Base-by-base conservation (phyloP, 2,888 invertebrate species). In the Drepana falcataria region DNA sequence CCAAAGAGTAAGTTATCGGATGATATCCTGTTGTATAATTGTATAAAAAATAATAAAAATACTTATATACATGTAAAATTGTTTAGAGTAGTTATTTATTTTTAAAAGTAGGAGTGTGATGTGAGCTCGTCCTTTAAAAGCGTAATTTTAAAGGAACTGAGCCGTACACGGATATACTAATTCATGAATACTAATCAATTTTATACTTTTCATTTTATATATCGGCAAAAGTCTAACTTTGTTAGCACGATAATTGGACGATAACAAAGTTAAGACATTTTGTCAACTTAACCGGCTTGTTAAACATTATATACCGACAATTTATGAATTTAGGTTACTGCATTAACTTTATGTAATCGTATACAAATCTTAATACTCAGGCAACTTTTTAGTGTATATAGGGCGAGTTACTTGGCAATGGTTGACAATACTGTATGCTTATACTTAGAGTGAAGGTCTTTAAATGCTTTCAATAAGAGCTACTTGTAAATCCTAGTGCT, bases 11-110 rank as follows among this genome's bases (percentile, higher is more conserved):
- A 84, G 83, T 83, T 81, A 87, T 83, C 77, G 78, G 81, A 78
- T 80, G 78, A 81, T 75, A 81, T 66, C 79, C 78, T 81, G 84
- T 85, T 90, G 89, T 91, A 90, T 87, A 87, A 88, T 88, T 90
- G 86, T 91, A 85, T 83, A 89, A 85, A 87, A 83, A 77, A 79
- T 79, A 81, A 83, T 83, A 83, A 83, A 85, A 84, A 85, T 82
- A 86, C 82, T 81, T 87, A 85, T 87, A 9, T 86, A 87, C 81
- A 68, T 89, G 87, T 90, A 87, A 84, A 88, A 84, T 85, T 83
- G 81, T 85, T 85, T 86, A 87, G 85, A 62, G 78, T 89, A 89
- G 84, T 84, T 78, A 90, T 89, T 91, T 91, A 90, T 90, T 90
- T 85, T 79, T 74, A 51, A 79, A 78, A 69, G 68, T 79, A 76